phyloP scores from a whole-genome alignment of 2,113 vertebrate genomes.

The Eulemur rufifrons region DNA sequence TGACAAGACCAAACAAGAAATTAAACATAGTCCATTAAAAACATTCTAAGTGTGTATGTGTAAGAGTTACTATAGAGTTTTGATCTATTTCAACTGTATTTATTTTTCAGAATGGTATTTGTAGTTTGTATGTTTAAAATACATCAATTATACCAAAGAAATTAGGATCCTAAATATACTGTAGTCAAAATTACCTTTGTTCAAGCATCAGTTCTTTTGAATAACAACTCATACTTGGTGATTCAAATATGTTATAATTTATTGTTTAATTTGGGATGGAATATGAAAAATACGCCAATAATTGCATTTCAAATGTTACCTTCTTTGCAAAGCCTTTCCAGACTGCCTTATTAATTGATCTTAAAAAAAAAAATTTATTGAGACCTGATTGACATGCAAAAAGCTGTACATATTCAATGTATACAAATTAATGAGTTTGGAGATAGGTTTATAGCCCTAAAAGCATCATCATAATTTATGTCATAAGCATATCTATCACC shows the following conservation, averaged over 20 bases:
- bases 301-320: background rate
- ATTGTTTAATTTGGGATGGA: background rate
- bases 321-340: background rate
- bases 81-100: background rate
- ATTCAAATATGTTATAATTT: background rate
- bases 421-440: background rate
- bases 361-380: background rate
- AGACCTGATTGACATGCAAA: background rate
- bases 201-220: background rate
- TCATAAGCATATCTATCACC: background rate
- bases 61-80: background rate
- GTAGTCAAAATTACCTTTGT: background rate
- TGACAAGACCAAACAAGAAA: background rate
- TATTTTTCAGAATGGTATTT: background rate
- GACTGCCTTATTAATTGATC: background rate
- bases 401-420: background rate
- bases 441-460: background rate
- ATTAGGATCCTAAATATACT: background rate
- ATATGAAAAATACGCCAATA: background rate
- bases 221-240: background rate
- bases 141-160: background rate
- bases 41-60: background rate
- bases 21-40: background rate
- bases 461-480: background rate
- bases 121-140: background rate